Percentiles rank a stretch among this genome's conserved stretches.
Conservation (phyloP, 2,888 invertebrate genomes). For the Sminthurinus aureus region DNA sequence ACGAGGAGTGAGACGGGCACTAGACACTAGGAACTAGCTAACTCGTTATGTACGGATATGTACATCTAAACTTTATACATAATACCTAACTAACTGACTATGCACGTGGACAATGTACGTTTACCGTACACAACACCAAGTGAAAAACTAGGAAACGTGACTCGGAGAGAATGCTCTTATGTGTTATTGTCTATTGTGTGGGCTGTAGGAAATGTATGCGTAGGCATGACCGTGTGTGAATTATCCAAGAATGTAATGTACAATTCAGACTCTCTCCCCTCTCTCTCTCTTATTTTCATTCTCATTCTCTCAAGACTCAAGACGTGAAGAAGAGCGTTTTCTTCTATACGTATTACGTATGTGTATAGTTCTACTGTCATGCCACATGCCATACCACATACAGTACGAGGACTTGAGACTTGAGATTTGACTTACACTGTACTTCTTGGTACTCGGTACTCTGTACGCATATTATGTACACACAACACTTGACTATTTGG, state of each 20-base stretch:
- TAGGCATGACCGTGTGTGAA: constrained; percentile 18
- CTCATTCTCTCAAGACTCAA: too few species aligned
- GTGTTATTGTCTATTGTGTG: neutral
- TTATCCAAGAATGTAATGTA: constrained; percentile 19
- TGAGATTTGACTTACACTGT: too few species aligned
- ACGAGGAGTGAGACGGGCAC: neutral
- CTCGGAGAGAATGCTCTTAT: neutral
- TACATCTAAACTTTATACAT: too few species aligned
- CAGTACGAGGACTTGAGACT: too few species aligned
- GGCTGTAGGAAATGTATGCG: neutral
- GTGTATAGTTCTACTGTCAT: neutral
- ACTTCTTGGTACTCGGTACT: too few species aligned
- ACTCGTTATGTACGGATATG: too few species aligned
- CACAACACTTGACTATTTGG: neutral
- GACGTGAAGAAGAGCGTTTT: neutral
- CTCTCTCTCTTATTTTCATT: neutral
- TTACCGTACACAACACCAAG: neutral
- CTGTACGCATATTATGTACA: neutral
- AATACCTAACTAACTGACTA: too few species aligned
- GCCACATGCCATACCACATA: too few species aligned
- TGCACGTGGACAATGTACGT: too few species aligned
- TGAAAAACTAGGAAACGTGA: neutral
- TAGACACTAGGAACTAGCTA: neutral
- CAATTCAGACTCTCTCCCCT: constrained; percentile 13
- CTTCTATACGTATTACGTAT: too few species aligned